A percentile compares a stretch with the other conserved stretches of the same genome.
These are phyloP conservation scores for Pseudobourletiella spinata DNA, from an alignment of 1,140 invertebrate genomes.

Conservation along the genomic window DNA sequence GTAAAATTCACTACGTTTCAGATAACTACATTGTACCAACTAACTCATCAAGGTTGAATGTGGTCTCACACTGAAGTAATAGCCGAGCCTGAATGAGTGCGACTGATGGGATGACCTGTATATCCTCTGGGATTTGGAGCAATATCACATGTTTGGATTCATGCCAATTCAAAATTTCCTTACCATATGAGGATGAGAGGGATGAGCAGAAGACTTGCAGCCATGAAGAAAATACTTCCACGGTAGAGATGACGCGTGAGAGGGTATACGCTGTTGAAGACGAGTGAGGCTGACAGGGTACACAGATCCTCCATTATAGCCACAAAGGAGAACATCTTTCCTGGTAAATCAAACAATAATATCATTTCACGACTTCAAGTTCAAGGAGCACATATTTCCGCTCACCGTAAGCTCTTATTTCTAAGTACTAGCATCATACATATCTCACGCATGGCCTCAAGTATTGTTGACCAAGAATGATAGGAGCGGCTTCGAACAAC, in stretches of 20 bases:
- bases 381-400: too few species aligned
- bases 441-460: too few species aligned
- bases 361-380: too few species aligned
- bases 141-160: neutral
- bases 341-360: too few species aligned
- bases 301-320: constrained; percentile 42
- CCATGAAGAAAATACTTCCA: constrained; percentile 38
- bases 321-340: constrained; percentile 44
- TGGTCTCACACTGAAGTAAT: neutral
- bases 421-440: too few species aligned
- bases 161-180: constrained; percentile 5
- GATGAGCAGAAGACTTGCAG: constrained; percentile 36
- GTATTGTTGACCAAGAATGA: too few species aligned
- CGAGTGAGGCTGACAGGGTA: constrained; percentile 39
- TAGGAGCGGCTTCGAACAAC: too few species aligned
- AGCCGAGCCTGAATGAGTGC: too few species aligned
- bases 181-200: constrained; percentile 36
- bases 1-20: neutral
- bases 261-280: constrained; percentile 44
- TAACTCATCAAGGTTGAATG: neutral
- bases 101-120: too few species aligned
- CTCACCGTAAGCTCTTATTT: too few species aligned
- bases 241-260: constrained; percentile 41
- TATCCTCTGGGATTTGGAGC: neutral
- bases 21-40: neutral